A percentile compares a stretch with the other conserved stretches of the same genome.
Conservation (phyloP, 2,888 invertebrate genomes). For the Chrysotoxum bicinctum region DNA sequence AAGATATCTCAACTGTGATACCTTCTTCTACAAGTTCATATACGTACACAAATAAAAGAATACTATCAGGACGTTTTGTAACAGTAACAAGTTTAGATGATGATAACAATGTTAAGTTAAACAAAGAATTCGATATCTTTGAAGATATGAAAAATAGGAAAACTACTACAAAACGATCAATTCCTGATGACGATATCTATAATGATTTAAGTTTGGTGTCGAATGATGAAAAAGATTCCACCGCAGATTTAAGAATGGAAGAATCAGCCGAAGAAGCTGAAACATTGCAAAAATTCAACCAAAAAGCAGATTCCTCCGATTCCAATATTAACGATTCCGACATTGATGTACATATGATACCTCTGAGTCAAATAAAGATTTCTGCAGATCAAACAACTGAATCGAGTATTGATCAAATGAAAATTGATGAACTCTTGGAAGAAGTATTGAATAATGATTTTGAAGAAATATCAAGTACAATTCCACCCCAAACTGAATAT, state of each 20-base stretch:
- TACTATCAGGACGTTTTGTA: not conserved
- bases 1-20: not conserved
- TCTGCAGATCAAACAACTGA: not conserved
- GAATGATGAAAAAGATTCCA: not conserved
- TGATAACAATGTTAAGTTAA: not conserved
- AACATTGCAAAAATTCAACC: not conserved
- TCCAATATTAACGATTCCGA: not conserved
- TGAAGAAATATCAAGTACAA: not conserved
- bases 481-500: not conserved
- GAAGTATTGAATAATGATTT: not conserved
- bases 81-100: not conserved
- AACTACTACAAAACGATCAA: conserved; percentile 11
- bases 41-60: not conserved
- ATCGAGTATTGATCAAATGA: not conserved
- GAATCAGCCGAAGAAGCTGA: not conserved
- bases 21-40: conserved; percentile 12
- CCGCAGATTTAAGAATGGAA: not conserved
- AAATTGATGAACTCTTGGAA: not conserved
- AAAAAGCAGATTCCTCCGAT: not conserved
- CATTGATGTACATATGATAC: not conserved
- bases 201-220: not conserved
- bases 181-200: not conserved
- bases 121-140: not conserved
- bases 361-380: no score
- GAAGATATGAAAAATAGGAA: not conserved